Base-by-base conservation (phyloP, 2,888 invertebrate genomes). In the Dicyrtoma fusca region DNA sequence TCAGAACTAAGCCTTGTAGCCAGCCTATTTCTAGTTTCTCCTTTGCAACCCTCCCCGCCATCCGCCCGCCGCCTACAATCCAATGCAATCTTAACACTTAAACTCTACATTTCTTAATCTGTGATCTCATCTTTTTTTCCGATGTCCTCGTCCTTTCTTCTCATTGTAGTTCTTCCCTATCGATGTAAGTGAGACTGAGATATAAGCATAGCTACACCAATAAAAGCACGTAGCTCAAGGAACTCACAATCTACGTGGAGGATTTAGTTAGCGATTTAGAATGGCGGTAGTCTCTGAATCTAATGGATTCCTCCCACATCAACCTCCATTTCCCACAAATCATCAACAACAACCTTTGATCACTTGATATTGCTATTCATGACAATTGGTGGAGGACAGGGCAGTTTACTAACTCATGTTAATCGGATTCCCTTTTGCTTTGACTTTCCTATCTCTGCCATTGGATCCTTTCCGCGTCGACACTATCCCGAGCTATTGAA, bases 221-320 rank as follows among this genome's bases (percentile, higher is more conserved):
- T n/a, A n/a, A n/a, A n/a, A n/a, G n/a, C n/a, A n/a, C n/a, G n/a
- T n/a, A n/a, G n/a, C n/a, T n/a, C n/a, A n/a, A n/a, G n/a, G n/a
- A n/a, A n/a, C n/a, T n/a, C n/a, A n/a, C n/a, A n/a, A n/a, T n/a
- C n/a, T n/a, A n/a, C n/a, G n/a, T n/a, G n/a, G n/a, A n/a, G n/a
- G n/a, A n/a, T n/a, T n/a, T n/a, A n/a, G n/a, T n/a, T n/a, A n/a
- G n/a, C n/a, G n/a, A n/a, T n/a, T n/a, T n/a, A n/a, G n/a, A n/a
- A n/a, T n/a, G n/a, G n/a, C n/a, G n/a, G n/a, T n/a, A 34, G 34
- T 34, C 8, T 34, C 1, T 59, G 69, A 21, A 25, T 8, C 74
- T 75, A 76, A 76, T 76, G 76, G 74, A 76, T 74, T 75, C 75
- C 72, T 66, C 74, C 72, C 72, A 69, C 66, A 57, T 71, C 68